Conservation (phyloP, 2,888 invertebrate genomes). For the Taenaris catops region DNA sequence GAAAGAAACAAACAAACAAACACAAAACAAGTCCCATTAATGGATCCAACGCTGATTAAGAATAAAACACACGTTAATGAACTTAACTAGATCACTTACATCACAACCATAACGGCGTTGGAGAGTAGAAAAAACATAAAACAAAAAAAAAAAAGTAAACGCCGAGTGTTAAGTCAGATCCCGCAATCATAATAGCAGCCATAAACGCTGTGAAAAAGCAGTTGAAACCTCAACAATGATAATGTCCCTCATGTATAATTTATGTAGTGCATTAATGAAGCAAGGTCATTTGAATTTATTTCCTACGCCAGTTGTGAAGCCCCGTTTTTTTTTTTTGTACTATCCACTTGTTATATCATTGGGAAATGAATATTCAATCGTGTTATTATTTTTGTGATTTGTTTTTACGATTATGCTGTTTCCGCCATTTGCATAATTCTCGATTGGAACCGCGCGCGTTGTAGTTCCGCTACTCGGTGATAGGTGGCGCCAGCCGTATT, state of each 20-base stretch:
- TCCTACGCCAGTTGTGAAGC: constrained; percentile 38
- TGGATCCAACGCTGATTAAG: too few species aligned
- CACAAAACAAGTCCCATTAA: too few species aligned
- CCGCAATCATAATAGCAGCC: constrained; percentile 12
- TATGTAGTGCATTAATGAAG: constrained; percentile 64
- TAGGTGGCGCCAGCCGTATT: constrained; percentile 52
- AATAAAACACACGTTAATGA: too few species aligned
- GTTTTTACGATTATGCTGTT: background rate
- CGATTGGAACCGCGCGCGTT: constrained; percentile 34
- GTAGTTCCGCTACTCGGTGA: constrained; percentile 54
- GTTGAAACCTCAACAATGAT: constrained; percentile 46
- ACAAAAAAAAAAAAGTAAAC: constrained; percentile 18
- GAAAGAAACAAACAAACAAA: too few species aligned
- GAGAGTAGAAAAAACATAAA: too few species aligned
- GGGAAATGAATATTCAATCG: constrained; percentile 9
- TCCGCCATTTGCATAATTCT: constrained; percentile 12
- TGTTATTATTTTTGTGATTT: constrained; percentile 1
- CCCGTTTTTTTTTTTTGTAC: constrained; percentile 33
- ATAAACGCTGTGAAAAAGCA: constrained; percentile 20
- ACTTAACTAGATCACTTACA: background rate
- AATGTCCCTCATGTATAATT: constrained; percentile 67
- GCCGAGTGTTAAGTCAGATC: constrained; percentile 14
- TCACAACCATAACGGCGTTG: constrained; percentile 6
- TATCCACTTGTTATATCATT: constrained; percentile 1
- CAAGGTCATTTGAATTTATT: constrained; percentile 73